Base-by-base conservation (phyloP, 2,797 vertebrate genomes). In the Clamator glandarius region DNA sequence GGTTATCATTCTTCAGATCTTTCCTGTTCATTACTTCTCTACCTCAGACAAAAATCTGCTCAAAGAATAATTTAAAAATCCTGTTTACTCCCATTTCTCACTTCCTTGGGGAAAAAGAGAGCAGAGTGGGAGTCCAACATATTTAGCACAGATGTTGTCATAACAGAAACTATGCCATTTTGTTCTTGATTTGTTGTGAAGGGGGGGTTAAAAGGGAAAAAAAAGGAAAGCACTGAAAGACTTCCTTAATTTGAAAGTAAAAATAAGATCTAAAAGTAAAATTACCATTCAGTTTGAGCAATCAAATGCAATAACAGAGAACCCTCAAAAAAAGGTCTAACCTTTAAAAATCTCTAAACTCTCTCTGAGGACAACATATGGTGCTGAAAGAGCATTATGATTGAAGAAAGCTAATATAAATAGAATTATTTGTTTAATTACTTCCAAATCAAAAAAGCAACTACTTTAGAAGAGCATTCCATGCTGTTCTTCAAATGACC, bases 41-140 rank as follows among this genome's bases (percentile, higher is more conserved):
- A n/a, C 23, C 12, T 61, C 41, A 50, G 8, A 54, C 50, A 36
- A 17, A 84, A 84, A 82, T 84, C 59, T 59, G 28, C 35, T 74
- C 18, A 67, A 89, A 87, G 11, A 90, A 46, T 35, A 80, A 63
- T 23, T 76, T 85, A 39, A 11, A 79, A 50, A 50, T 80, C 89
- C 67, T 83, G 14, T 36, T 92, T 93, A 61, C 17, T 92, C 35
- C 26, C 13, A 25, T 82, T 76, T 83, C 44, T 83, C 42, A 57
- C 36, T 85, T 92, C 62, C 72, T 85, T 74, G 7, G n/a, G 82
- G 64, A 89, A 64, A 90, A 76, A 55, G 28, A 90, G 87, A 84
- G 25, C 42, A 79, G 70, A 84, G 26, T 58, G 67, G n/a, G 48
- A 93, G 64, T n/a, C 44, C 62, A 91, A 69, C 23, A 87, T 23